These are phyloP conservation scores for Heliangelus exortis DNA, from an alignment of 2,797 vertebrate species.

Conservation along the genomic window DNA sequence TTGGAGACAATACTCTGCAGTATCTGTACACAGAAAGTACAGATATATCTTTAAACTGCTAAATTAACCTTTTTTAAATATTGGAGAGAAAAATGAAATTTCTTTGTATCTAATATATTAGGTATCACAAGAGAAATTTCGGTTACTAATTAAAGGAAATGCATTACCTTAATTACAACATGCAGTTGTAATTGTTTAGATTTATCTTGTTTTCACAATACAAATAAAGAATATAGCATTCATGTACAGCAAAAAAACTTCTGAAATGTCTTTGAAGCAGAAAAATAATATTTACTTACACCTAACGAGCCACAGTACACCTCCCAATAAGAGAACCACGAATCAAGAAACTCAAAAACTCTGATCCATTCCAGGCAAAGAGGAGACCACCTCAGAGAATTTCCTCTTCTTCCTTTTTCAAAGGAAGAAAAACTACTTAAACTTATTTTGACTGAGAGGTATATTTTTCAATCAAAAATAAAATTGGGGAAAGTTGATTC, in stretches of 20 bases:
- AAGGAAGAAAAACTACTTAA: not conserved
- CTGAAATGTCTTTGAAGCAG: not conserved
- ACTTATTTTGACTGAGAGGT: not conserved
- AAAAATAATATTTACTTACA: not conserved
- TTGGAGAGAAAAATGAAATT: not conserved
- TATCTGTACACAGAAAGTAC: not conserved
- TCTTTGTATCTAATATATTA: not conserved
- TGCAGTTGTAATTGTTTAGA: not conserved
- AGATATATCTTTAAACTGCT: not conserved
- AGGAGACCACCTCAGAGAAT: not conserved
- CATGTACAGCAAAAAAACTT: not conserved
- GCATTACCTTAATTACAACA: not conserved
- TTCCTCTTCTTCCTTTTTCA: not conserved
- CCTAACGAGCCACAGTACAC: not conserved
- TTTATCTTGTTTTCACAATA: not conserved
- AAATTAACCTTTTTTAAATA: not conserved
- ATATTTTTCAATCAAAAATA: not conserved
- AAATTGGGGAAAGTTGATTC: not conserved
- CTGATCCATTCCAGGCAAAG: not conserved
- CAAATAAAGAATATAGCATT: not conserved
- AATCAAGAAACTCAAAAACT: not conserved
- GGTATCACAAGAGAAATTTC: not conserved
- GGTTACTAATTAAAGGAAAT: not conserved
- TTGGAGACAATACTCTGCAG: not conserved
- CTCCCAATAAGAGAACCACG: not conserved